A percentile compares a stretch with the other conserved stretches of the same genome.
phyloP scores from a whole-genome alignment of 2,888 invertebrate species.

The Plutella xylostella region DNA sequence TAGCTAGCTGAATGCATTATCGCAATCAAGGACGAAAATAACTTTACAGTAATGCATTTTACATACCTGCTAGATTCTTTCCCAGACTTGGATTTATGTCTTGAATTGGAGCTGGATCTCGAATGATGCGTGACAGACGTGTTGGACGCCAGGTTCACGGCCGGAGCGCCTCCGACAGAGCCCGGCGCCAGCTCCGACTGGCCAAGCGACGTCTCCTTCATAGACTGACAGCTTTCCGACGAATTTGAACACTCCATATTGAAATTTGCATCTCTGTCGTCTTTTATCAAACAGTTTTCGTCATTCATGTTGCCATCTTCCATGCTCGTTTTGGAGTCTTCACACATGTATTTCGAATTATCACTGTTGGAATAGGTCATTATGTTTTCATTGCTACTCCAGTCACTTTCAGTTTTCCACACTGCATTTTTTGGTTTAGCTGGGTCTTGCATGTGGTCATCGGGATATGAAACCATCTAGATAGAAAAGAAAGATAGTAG shows the following conservation, averaged over 20 bases:
- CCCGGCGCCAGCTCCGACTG: conserved; percentile 38
- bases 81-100: conserved; percentile 47
- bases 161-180: conserved; percentile 38
- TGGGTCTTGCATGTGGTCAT: conserved; percentile 55
- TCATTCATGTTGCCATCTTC: conserved; percentile 60
- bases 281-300: conserved; percentile 58
- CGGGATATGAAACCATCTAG: conserved; percentile 57
- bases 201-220: conserved; percentile 49
- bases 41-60: too few relatives aligned
- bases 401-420: conserved; percentile 55
- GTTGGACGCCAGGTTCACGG: conserved; percentile 36
- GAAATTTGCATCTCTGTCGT: conserved; percentile 57
- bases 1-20: too few relatives aligned
- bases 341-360: conserved; percentile 51
- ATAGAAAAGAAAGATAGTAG: conserved; percentile 11
- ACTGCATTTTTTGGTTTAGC: conserved; percentile 60
- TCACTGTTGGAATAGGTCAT: conserved; percentile 48
- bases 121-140: conserved; percentile 37
- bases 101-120: conserved; percentile 24
- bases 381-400: conserved; percentile 49
- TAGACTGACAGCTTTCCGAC: conserved; percentile 59
- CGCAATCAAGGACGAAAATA: too few relatives aligned
- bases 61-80: conserved; percentile 54
- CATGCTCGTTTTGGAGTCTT: conserved; percentile 59
- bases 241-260: conserved; percentile 65